These are phyloP conservation scores for Takifugu rubripes DNA, from an alignment of 2,797 vertebrate species.

Conservation along the genomic window DNA sequence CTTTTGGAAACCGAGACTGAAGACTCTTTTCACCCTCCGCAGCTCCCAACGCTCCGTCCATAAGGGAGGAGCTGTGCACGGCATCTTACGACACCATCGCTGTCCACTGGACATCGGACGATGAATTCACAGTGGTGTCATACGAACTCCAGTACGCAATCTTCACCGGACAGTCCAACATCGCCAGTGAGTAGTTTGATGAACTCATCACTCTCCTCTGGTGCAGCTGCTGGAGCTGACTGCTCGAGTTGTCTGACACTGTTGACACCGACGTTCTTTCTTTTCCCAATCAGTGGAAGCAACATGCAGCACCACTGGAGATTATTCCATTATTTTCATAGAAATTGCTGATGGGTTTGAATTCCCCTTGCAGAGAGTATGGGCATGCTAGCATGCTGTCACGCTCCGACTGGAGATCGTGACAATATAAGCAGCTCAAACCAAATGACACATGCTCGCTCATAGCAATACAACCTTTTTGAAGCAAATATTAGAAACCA, in stretches of 20 bases:
- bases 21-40: slow-evolving; percentile 8
- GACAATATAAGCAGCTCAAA: neutral
- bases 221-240: no score
- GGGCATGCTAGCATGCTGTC: neutral
- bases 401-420: neutral
- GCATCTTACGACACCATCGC: slow-evolving; percentile 97
- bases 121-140: slow-evolving; percentile 96
- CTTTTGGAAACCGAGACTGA: neutral
- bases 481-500: neutral
- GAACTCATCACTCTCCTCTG: neutral
- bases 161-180: slow-evolving; percentile 94
- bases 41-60: slow-evolving; percentile 92
- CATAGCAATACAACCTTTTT: neutral
- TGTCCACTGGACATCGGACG: slow-evolving; percentile 96
- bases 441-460: neutral
- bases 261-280: no score
- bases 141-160: slow-evolving; percentile 98
- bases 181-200: slow-evolving; percentile 88
- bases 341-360: no score
- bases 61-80: slow-evolving; percentile 94
- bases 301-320: no score
- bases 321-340: no score
- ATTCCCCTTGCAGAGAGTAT: neutral
- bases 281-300: no score
- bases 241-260: no score